Evolutionary conservation across 2,797 vertebrate species (phyloP), one percentile per base, ranked within the genome.

Genomic region (Pangasius larnaudii): DNA sequence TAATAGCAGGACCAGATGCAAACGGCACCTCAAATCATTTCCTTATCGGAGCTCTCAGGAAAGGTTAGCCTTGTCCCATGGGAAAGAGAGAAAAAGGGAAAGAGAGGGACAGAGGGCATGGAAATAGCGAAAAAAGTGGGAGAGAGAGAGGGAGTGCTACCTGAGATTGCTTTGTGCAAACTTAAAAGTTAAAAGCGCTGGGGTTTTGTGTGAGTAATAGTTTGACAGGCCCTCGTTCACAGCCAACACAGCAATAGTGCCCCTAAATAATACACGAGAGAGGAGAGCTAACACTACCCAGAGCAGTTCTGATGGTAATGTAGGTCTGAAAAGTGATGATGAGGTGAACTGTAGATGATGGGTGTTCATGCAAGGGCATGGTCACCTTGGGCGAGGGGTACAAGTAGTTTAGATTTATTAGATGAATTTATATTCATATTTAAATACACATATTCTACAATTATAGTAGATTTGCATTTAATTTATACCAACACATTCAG

Each of bases 231-330:
- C 56, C n/a, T 63, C 78, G 58, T 91, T 86, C 81, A n/a, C n/a
- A n/a, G n/a, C n/a, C n/a, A 89, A 89, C 84, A 46, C n/a, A 91
- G 86, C 87, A 84, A 92, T 88, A 91, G 92, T 93, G 92, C 88
- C 90, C 93, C 93, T 96, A 91, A 95, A 96, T 96, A 95, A 96
- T 95, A 93, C 92, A 95, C 91, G 78, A 90, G 56, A 53, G 19
- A 42, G 51, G 63, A 74, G 79, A 39, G 59, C 46, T 46, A 63
- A 78, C 36, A 18, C 18, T 16, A 78, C 46, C 42, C 59, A 58
- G 72, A 42, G 56, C 51, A 61, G 51, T n/a, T 80, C 59, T 91
- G 83, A 89, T 83, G 91, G 83, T 91, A 93, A 91, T 92, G 90
- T 90, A 78, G 86, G 92, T 93, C 93, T 63, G 56, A 51, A 82